Evolutionary conservation across 1,140 invertebrate genomes (phyloP).

Genomic region (Phortica variegata): DNA sequence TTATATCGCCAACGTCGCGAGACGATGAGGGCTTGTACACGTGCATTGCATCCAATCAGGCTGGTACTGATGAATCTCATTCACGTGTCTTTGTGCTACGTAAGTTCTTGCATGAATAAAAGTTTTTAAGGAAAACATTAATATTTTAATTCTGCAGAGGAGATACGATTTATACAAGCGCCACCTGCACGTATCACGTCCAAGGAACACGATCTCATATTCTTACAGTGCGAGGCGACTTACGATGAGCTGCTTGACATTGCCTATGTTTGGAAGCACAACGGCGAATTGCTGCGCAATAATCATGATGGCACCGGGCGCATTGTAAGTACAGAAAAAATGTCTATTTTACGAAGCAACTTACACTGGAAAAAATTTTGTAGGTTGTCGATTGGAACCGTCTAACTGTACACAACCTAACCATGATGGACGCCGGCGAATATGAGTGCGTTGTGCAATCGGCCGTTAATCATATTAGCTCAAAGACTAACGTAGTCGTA

Average conservation of each 20-base stretch:
- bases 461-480: slow-evolving; percentile 77
- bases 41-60: slow-evolving; percentile 82
- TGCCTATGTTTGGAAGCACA: slow-evolving; percentile 88
- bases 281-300: slow-evolving; percentile 76
- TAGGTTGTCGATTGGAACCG: slow-evolving; percentile 69
- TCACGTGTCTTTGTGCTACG: slow-evolving; percentile 83
- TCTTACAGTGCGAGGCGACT: slow-evolving; percentile 76
- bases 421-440: slow-evolving; percentile 80
- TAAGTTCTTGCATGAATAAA: slow-evolving; percentile 59
- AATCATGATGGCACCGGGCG: slow-evolving; percentile 60
- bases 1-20: slow-evolving; percentile 82
- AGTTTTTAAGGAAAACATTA: slow-evolving; percentile 13
- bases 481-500: slow-evolving; percentile 70
- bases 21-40: slow-evolving; percentile 88
- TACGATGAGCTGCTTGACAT: slow-evolving; percentile 82
- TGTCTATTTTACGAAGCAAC: slow-evolving; percentile 2
- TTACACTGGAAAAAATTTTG: slow-evolving; percentile 10
- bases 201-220: slow-evolving; percentile 70
- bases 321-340: slow-evolving; percentile 47
- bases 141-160: slow-evolving; percentile 57
- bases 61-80: slow-evolving; percentile 77
- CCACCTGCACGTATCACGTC: slow-evolving; percentile 67
- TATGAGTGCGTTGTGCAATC: slow-evolving; percentile 89
- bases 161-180: slow-evolving; percentile 70
- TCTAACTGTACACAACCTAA: slow-evolving; percentile 78